Evolutionary conservation across 1,140 invertebrate species (phyloP).

Genomic region (Cardiocondyla obscurior): DNA sequence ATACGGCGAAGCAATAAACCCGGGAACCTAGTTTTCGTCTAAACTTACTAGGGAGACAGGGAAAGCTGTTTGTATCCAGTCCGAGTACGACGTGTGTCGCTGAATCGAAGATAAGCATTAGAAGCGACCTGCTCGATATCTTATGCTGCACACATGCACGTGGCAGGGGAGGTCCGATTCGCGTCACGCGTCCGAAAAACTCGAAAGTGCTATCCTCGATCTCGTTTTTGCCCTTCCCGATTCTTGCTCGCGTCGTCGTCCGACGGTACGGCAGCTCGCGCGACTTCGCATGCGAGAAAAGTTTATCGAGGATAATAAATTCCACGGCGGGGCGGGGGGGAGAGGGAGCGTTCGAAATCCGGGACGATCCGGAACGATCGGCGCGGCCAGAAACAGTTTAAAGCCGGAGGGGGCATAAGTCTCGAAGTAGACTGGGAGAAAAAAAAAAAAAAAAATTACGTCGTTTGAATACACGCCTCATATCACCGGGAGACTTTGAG

Average conservation of each 20-base stretch:
- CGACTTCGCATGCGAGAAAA: slow-evolving; percentile 59
- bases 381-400: slow-evolving; percentile 48
- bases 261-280: background rate
- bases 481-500: slow-evolving; percentile 49
- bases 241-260: background rate
- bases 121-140: slow-evolving; percentile 40
- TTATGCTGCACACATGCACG: slow-evolving; percentile 18
- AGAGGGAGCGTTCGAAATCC: too few relatives aligned
- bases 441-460: slow-evolving; percentile 72
- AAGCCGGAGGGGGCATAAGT: too few relatives aligned
- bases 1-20: background rate
- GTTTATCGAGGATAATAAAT: slow-evolving; percentile 81
- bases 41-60: slow-evolving; percentile 21
- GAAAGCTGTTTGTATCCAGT: slow-evolving; percentile 31
- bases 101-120: slow-evolving; percentile 69
- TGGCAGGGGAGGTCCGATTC: slow-evolving; percentile 53
- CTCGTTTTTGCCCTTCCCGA: slow-evolving; percentile 6
- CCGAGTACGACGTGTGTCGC: slow-evolving; percentile 49
- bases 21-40: slow-evolving; percentile 11
- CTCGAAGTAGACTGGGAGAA: too few relatives aligned
- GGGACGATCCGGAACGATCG: slow-evolving; percentile 66
- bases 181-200: slow-evolving; percentile 59
- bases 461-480: slow-evolving; percentile 72
- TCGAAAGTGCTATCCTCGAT: slow-evolving; percentile 41
- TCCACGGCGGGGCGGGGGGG: slow-evolving; percentile 63